Conservation (phyloP, 2,113 vertebrate species). For the Ailurus styani region DNA sequence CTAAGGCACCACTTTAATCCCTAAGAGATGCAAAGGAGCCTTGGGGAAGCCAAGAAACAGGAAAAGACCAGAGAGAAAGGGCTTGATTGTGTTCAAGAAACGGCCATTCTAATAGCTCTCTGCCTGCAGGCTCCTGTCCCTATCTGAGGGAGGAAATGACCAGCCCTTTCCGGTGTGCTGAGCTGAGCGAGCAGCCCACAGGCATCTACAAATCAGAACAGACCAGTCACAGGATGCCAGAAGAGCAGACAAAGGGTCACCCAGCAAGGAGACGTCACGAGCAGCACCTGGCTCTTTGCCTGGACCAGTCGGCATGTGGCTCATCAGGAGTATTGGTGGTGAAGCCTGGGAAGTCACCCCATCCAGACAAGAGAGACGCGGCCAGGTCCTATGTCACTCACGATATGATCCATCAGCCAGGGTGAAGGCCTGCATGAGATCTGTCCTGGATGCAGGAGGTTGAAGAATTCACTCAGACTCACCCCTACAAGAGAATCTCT, state of each 20-base stretch:
- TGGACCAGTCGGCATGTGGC: neutral
- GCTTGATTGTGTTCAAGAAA: conserved; percentile 27
- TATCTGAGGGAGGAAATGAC: neutral
- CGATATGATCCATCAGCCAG: neutral
- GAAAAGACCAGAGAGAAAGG: conserved; percentile 29
- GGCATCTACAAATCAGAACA: neutral
- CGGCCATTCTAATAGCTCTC: neutral
- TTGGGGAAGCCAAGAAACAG: neutral
- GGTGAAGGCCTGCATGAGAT: neutral
- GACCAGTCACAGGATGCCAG: neutral
- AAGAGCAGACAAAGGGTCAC: neutral
- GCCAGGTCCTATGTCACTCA: neutral
- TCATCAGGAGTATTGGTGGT: neutral
- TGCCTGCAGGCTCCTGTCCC: conserved; percentile 34
- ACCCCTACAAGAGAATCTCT: neutral
- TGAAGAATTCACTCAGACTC: neutral
- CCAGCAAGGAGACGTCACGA: neutral
- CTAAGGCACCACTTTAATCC: conserved; percentile 48
- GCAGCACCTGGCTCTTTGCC: neutral
- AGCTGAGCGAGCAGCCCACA: neutral
- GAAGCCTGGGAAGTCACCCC: neutral
- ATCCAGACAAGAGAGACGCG: neutral
- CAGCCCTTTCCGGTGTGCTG: neutral
- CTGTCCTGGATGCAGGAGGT: neutral
- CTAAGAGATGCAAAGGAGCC: neutral